Percentiles rank a stretch among this genome's conserved stretches.
Evolutionary conservation across 2,888 invertebrate genomes (phyloP).

Genomic region (Omphaloscelis lunosa): DNA sequence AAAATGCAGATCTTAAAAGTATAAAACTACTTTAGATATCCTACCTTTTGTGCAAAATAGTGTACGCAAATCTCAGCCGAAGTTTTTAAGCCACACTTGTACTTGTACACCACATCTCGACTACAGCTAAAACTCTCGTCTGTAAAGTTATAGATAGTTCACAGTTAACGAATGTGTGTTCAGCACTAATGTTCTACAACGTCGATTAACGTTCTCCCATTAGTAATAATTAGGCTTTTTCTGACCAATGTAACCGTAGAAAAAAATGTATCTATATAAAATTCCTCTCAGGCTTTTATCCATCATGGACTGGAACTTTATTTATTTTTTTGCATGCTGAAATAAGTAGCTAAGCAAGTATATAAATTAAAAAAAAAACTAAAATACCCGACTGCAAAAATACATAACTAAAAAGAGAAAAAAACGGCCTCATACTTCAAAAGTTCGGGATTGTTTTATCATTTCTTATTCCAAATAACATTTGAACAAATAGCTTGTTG

Average conservation of each 20-base stretch:
- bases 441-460: no score
- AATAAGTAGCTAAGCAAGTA: no score
- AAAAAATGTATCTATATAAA: not conserved
- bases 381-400: no score
- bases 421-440: no score
- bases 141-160: not conserved
- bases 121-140: not conserved
- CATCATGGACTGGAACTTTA: no score
- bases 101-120: not conserved
- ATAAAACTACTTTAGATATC: not conserved
- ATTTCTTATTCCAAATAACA: no score
- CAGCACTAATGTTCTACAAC: not conserved
- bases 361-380: no score
- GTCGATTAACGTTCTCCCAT: not conserved
- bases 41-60: not conserved
- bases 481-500: no score
- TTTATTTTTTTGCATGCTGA: no score
- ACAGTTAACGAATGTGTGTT: no score
- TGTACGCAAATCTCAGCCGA: not conserved
- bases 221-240: not conserved
- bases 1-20: not conserved
- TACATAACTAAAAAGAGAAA: no score
- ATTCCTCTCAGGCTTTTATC: not conserved
- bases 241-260: not conserved
- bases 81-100: no score